Percentiles rank a stretch among this genome's conserved stretches.
These are phyloP conservation scores for Physella acuta DNA, from an alignment of 1,140 invertebrate species.

Conservation along the genomic window DNA sequence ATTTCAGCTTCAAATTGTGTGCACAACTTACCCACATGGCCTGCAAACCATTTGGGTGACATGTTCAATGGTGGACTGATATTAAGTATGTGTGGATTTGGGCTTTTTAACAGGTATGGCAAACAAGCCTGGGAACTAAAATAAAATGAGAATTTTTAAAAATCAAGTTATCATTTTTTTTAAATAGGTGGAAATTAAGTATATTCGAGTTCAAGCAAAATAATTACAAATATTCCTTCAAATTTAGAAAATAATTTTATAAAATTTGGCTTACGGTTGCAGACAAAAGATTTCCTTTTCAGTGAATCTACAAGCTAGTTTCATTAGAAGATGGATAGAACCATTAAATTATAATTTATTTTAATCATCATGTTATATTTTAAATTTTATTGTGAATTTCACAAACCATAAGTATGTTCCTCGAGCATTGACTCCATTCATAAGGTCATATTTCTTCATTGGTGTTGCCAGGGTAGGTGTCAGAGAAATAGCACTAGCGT, in stretches of 20 bases:
- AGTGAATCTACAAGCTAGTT: neutral
- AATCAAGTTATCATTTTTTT: no score
- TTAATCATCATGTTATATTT: neutral
- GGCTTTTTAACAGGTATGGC: slow-evolving; percentile 79
- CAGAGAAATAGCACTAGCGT: slow-evolving; percentile 93
- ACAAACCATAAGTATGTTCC: slow-evolving; percentile 59
- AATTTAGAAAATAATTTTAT: no score
- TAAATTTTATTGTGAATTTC: neutral
- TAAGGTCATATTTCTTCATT: slow-evolving; percentile 76
- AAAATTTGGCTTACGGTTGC: no score
- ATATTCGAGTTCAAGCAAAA: no score
- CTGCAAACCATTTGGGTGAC: slow-evolving; percentile 86
- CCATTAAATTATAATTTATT: neutral
- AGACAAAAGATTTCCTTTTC: no score
- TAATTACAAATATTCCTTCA: no score
- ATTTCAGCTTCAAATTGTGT: no score
- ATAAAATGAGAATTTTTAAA: slow-evolving; percentile 27
- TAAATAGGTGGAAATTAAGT: no score
- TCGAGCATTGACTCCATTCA: slow-evolving; percentile 60
- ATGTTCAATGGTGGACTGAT: slow-evolving; percentile 92
- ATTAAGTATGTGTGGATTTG: slow-evolving; percentile 94
- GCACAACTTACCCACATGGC: slow-evolving; percentile 71
- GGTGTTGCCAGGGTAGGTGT: slow-evolving; percentile 83
- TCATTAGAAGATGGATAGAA: neutral
- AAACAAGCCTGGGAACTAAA: slow-evolving; percentile 88